These are phyloP conservation scores for Electrophaes corylata DNA, from an alignment of 2,888 invertebrate species.

Conservation along the genomic window DNA sequence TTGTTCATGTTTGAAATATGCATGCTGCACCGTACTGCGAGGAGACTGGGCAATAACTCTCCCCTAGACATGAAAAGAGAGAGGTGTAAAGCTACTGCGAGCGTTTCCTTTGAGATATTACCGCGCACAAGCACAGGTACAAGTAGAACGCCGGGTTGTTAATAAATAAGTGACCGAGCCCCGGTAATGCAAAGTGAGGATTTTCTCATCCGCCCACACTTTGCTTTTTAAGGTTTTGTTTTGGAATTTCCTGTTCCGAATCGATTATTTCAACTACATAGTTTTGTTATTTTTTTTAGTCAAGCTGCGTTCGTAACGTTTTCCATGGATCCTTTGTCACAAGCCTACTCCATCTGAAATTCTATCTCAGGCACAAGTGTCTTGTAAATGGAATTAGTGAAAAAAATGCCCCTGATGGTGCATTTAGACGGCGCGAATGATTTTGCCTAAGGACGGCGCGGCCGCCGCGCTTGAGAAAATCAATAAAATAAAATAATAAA, in stretches of 20 bases:
- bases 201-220: slow-evolving; percentile 16
- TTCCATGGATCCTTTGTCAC: too few relatives aligned
- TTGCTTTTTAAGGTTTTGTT: slow-evolving; percentile 7
- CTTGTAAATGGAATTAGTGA: too few relatives aligned
- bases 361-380: too few relatives aligned
- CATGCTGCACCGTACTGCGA: slow-evolving; percentile 21
- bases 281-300: neutral
- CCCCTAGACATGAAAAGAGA: slow-evolving; percentile 24
- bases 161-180: slow-evolving; percentile 28
- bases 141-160: slow-evolving; percentile 17
- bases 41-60: slow-evolving; percentile 25
- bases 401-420: too few relatives aligned
- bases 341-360: too few relatives aligned
- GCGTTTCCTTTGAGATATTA: slow-evolving; percentile 28
- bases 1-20: slow-evolving; percentile 22
- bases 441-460: too few relatives aligned
- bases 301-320: neutral
- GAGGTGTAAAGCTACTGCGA: slow-evolving; percentile 28
- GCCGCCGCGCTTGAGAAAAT: too few relatives aligned
- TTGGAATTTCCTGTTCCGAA: neutral
- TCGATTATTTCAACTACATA: neutral
- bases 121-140: slow-evolving; percentile 18
- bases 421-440: too few relatives aligned
- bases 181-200: slow-evolving; percentile 25
- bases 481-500: too few relatives aligned